These are phyloP conservation scores for Cheilosia scutellata DNA, from an alignment of 2,888 invertebrate species.

Conservation along the genomic window DNA sequence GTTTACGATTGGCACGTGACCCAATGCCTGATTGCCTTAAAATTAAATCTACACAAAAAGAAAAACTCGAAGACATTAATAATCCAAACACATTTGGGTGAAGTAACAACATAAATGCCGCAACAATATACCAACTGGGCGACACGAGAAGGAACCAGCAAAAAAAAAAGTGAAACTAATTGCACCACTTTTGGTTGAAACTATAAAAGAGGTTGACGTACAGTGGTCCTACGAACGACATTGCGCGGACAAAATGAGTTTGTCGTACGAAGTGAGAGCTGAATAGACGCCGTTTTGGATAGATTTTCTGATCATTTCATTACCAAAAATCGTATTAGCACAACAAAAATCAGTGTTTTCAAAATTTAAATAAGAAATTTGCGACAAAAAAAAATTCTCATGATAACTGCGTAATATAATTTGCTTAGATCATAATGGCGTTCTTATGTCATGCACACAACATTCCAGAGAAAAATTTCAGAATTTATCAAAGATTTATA, in stretches of 20 bases:
- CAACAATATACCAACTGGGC: conserved; percentile 20
- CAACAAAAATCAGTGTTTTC: too few relatives aligned
- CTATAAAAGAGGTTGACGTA: neutral
- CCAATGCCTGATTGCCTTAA: conserved; percentile 47
- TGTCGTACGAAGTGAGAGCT: neutral
- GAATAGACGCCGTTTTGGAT: too few relatives aligned
- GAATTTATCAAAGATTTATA: too few relatives aligned
- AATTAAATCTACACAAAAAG: conserved; percentile 7
- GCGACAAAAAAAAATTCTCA: too few relatives aligned
- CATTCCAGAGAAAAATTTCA: too few relatives aligned
- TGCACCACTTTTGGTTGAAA: conserved; percentile 36
- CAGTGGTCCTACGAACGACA: neutral
- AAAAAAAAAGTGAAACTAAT: conserved; percentile 60
- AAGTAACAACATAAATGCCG: conserved; percentile 49
- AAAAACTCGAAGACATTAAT: conserved; percentile 29
- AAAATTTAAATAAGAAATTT: too few relatives aligned
- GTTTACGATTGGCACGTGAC: conserved; percentile 65
- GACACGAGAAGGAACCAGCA: neutral
- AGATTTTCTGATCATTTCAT: too few relatives aligned
- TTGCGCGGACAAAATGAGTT: neutral
- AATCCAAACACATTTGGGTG: conserved; percentile 55
- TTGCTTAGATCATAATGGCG: too few relatives aligned
- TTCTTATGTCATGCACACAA: too few relatives aligned
- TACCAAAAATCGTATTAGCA: too few relatives aligned
- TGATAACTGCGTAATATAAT: too few relatives aligned